Evolutionary conservation across 2,113 vertebrate genomes (phyloP), one percentile per base, ranked within the genome.

Genomic region (Protobothrops flavoviridis): DNA sequence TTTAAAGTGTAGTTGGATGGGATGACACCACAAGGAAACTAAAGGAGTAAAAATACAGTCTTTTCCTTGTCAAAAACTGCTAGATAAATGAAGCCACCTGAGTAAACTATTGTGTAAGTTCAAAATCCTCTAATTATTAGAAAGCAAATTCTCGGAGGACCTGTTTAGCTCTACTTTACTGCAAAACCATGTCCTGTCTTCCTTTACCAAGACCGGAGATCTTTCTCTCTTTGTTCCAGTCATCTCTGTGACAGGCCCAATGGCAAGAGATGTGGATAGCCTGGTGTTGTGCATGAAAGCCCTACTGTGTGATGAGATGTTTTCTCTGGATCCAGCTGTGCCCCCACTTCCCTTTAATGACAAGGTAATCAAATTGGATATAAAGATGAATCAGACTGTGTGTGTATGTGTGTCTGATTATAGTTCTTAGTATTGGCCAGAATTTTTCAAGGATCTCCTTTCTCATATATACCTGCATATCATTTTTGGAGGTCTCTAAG

Each of bases 221-320:
- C 23, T 87, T 29, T 33, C 85, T 55, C n/a, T 61, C 64, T 91
- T 87, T 69, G 15, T 91, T 81, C 10, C 39, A 93, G 93, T 69
- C 56, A 93, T n/a, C 90, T 88, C 61, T 56, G 94, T 95, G 0
- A 0, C 97, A 8, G 99, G 98, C 24, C 99, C 98, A 0, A 94
- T 98, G 97, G 98, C 96, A 0, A 97, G 95, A 45, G 98, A 99
- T 0, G 98, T 99, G 94, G 98, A 99, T 94, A 98, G 98, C 95
- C 97, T 99, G 96, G 98, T 98, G 4, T 95, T 99, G 89, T 99
- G 97, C 85, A 97, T 99, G 98, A 97, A 96, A 97, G 98, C 98
- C 0, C 95, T 99, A 91, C 98, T 99, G 20, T 98, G 98, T 3
- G 94, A 98, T 39, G 96, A 99, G 95, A 97, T 99, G 98, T 99